Evolutionary conservation across 2,797 vertebrate species (phyloP).

Genomic region (Platalea minor): DNA sequence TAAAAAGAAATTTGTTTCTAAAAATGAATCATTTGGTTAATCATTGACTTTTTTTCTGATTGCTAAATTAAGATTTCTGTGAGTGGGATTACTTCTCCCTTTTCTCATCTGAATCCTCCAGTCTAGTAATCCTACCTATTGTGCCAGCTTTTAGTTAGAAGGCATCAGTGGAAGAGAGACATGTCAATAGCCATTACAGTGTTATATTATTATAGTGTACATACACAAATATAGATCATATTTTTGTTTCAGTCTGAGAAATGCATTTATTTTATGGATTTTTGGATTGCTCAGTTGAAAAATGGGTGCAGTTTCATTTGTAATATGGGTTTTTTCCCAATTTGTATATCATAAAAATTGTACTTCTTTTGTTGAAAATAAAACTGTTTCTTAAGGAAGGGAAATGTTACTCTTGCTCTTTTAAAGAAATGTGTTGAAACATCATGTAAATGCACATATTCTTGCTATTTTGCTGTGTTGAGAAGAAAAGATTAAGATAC

Average conservation of each 20-base stretch:
- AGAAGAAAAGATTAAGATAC: not conserved
- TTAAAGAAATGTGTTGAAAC: not conserved
- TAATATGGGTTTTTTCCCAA: accelerated
- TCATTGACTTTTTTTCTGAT: not conserved
- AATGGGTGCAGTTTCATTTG: not conserved
- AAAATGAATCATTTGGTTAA: not conserved
- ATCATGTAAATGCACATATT: not conserved
- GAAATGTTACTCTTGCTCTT: not conserved
- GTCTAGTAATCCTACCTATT: not conserved
- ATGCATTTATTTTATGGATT: not conserved
- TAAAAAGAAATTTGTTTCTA: not conserved
- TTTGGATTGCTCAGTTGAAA: not conserved
- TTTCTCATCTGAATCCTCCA: not conserved
- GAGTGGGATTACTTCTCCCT: not conserved
- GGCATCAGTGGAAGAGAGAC: not conserved
- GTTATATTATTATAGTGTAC: not conserved
- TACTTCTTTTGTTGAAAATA: not conserved
- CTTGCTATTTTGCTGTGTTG: not conserved
- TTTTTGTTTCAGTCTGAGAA: not conserved
- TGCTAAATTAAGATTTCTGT: not conserved
- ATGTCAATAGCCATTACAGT: not conserved
- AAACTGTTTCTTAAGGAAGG: not conserved
- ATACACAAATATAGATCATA: not conserved
- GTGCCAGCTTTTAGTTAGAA: not conserved
- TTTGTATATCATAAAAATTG: not conserved